Conservation (phyloP, 2,888 invertebrate genomes). For the Melanargia galathea region DNA sequence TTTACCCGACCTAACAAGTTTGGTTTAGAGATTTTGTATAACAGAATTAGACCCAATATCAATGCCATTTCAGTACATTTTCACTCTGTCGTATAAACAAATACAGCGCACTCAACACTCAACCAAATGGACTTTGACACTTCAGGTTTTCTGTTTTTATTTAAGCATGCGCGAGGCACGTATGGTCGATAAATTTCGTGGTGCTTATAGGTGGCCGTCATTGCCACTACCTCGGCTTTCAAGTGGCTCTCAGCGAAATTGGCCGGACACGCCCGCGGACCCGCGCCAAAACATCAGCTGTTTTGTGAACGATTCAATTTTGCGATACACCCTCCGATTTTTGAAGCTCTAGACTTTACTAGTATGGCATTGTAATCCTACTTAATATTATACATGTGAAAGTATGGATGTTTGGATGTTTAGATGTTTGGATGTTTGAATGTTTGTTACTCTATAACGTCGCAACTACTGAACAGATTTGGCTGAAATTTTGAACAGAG, state of each 20-base stretch:
- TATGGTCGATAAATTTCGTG: slow-evolving; percentile 73
- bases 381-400: too few relatives aligned
- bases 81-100: slow-evolving; percentile 14
- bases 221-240: slow-evolving; percentile 60
- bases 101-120: slow-evolving; percentile 34
- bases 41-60: too few relatives aligned
- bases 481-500: too few relatives aligned
- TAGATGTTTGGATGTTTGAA: too few relatives aligned
- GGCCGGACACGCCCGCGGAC: slow-evolving; percentile 59
- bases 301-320: slow-evolving; percentile 38
- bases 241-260: slow-evolving; percentile 61
- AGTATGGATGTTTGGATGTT: too few relatives aligned
- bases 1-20: too few relatives aligned
- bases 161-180: slow-evolving; percentile 60
- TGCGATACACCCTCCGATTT: slow-evolving; percentile 21
- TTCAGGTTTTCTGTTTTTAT: slow-evolving; percentile 62
- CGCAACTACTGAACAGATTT: too few relatives aligned
- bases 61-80: slow-evolving; percentile 13
- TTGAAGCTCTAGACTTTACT: neutral
- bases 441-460: too few relatives aligned
- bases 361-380: neutral
- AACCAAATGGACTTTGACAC: slow-evolving; percentile 61
- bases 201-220: slow-evolving; percentile 70
- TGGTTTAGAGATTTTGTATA: neutral
- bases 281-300: slow-evolving; percentile 41